Evolutionary conservation across 2,888 invertebrate species (phyloP).

Genomic region (Crematogaster levior): DNA sequence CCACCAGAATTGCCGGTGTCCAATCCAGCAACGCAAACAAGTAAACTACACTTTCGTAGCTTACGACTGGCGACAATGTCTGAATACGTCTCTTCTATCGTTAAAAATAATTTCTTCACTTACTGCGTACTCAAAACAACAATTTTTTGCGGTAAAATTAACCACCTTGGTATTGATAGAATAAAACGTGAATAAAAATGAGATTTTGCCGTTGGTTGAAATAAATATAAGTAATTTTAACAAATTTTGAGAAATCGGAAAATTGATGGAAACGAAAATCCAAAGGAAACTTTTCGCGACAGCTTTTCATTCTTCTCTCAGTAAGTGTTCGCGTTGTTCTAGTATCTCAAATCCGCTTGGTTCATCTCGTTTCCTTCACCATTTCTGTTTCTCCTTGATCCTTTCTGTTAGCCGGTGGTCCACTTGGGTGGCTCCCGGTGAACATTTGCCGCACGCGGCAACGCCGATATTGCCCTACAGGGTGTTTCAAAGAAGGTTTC

Average conservation of each 20-base stretch:
- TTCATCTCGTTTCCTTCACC: conserved; percentile 13
- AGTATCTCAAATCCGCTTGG: conserved; percentile 11
- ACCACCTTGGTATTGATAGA: background rate
- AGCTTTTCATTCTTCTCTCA: background rate
- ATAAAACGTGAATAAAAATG: background rate
- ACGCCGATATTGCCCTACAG: conserved; percentile 36
- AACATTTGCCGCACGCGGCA: conserved; percentile 56
- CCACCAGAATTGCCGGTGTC: conserved; percentile 17
- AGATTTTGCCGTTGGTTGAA: background rate
- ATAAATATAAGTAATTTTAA: background rate
- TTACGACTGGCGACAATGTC: background rate
- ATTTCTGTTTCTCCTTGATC: conserved; percentile 37
- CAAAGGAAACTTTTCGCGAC: background rate
- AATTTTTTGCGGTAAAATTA: background rate
- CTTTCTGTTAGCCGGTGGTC: conserved; percentile 55
- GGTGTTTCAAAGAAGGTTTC: conserved; percentile 25
- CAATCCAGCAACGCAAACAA: conserved; percentile 21
- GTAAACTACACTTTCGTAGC: conserved; percentile 13
- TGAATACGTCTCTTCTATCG: background rate
- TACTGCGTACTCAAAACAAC: background rate
- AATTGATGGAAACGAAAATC: background rate
- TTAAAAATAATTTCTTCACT: background rate
- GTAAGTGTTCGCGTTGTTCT: conserved; percentile 35
- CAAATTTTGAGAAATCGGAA: background rate
- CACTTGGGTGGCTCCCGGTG: conserved; percentile 61